Conservation (phyloP, 2,113 vertebrate species). For the Psittacula cyanocephala region DNA sequence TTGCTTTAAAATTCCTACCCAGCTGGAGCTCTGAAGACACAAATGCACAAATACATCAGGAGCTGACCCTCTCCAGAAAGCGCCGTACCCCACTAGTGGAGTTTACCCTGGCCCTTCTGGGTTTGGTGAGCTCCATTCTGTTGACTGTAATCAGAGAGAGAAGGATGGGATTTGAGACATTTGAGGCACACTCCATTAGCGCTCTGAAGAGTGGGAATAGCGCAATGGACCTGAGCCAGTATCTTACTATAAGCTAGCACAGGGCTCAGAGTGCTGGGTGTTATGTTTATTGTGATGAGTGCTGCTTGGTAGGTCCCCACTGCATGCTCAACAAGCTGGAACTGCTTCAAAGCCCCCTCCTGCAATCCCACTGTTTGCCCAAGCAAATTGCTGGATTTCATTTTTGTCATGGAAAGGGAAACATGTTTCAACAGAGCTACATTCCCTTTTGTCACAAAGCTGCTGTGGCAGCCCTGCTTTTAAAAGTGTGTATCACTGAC, state of each 20-base stretch:
- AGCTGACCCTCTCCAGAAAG: background rate
- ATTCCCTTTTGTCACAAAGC: background rate
- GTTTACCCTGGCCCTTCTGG: background rate
- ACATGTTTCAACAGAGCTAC: background rate
- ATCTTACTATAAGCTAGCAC: background rate
- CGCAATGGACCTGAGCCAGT: background rate
- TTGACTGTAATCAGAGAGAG: background rate
- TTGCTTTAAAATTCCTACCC: background rate
- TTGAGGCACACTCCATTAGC: background rate
- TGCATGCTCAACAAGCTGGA: background rate
- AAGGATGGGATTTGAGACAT: background rate
- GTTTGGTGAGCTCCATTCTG: background rate
- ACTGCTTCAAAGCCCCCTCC: background rate
- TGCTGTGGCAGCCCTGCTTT: background rate
- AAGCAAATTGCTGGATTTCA: background rate
- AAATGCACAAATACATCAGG: background rate
- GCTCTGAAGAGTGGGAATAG: background rate
- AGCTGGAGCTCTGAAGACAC: background rate
- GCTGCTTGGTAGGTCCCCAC: background rate
- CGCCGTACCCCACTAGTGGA: rapidly evolving
- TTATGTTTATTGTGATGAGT: background rate
- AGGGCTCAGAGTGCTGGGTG: rapidly evolving
- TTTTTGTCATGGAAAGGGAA: background rate
- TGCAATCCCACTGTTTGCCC: background rate
- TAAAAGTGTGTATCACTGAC: background rate